These are phyloP conservation scores for Artemia sp. DNA, from an alignment of 2,888 invertebrate species.

Conservation along the genomic window DNA sequence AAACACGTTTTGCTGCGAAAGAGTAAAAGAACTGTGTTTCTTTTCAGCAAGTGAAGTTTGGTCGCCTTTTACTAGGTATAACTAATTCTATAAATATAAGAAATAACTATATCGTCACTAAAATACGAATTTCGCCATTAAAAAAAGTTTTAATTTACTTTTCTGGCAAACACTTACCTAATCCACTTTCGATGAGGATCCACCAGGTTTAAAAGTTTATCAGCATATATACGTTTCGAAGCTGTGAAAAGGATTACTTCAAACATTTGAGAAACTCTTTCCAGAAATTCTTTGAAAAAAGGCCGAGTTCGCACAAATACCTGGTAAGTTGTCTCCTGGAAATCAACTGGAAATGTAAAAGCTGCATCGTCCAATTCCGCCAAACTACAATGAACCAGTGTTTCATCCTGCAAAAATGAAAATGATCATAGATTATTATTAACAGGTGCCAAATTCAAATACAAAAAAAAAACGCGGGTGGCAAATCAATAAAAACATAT, in stretches of 20 bases:
- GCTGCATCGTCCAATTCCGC: slow-evolving; percentile 79
- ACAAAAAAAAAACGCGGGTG: background rate
- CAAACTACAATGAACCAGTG: slow-evolving; percentile 82
- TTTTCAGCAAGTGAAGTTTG: too few relatives aligned
- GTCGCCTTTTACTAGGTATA: too few relatives aligned
- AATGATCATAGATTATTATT: too few relatives aligned
- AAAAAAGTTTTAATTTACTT: slow-evolving; percentile 13
- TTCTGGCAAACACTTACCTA: slow-evolving; percentile 39
- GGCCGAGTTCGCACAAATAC: slow-evolving; percentile 74
- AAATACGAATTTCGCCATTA: background rate
- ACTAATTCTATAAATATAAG: too few relatives aligned
- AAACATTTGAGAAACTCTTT: slow-evolving; percentile 64
- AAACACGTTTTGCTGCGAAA: too few relatives aligned
- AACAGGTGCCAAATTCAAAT: too few relatives aligned
- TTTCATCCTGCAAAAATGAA: slow-evolving; percentile 55
- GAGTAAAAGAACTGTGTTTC: too few relatives aligned
- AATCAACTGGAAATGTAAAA: slow-evolving; percentile 77
- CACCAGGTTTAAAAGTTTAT: slow-evolving; percentile 72
- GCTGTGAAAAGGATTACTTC: slow-evolving; percentile 92
- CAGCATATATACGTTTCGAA: slow-evolving; percentile 85
- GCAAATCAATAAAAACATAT: slow-evolving; percentile 20
- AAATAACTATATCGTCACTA: too few relatives aligned
- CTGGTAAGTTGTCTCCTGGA: slow-evolving; percentile 73
- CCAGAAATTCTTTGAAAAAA: slow-evolving; percentile 75
- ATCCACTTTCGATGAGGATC: slow-evolving; percentile 77